Conservation (phyloP, 2,797 vertebrate genomes). For the Dromococcyx pavoninus region DNA sequence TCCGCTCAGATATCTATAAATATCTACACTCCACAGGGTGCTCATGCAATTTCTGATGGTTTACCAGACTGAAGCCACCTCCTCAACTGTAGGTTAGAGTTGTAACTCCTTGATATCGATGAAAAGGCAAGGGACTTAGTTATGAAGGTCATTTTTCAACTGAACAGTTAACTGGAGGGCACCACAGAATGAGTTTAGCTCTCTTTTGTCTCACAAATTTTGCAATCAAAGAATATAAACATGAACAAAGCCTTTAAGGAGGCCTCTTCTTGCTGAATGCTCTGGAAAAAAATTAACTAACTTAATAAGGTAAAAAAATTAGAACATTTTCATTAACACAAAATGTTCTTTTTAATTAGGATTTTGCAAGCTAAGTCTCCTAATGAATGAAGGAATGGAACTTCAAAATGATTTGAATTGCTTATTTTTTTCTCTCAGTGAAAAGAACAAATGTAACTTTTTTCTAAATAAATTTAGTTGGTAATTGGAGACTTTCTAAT, state of each 20-base stretch:
- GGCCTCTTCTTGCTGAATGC: conserved; percentile 65
- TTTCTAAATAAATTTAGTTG: conserved; percentile 17
- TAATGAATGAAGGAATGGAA: conserved; percentile 69
- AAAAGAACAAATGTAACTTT: conserved; percentile 47
- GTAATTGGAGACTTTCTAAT: conserved; percentile 27
- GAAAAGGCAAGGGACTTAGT: conserved; percentile 71
- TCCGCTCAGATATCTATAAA: conserved; percentile 69
- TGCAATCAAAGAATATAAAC: conserved; percentile 76
- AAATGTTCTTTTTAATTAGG: conserved; percentile 78
- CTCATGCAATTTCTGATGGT: conserved; percentile 70
- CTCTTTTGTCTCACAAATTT: conserved; percentile 75
- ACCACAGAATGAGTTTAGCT: conserved; percentile 61
- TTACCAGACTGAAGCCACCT: conserved; percentile 68
- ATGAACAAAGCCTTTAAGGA: conserved; percentile 63
- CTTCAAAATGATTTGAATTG: conserved; percentile 66
- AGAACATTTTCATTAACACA: conserved; percentile 75
- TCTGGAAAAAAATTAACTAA: conserved; percentile 61
- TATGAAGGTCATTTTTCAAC: conserved; percentile 85
- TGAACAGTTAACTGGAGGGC: conserved; percentile 78
- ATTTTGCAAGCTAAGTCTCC: conserved; percentile 74
- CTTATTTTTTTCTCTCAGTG: not conserved
- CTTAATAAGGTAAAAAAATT: conserved; percentile 74
- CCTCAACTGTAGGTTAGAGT: conserved; percentile 62
- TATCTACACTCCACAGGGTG: conserved; percentile 59
- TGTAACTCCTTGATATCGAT: conserved; percentile 68